phyloP scores from a whole-genome alignment of 2,888 invertebrate genomes.

The Clivina fossor region DNA sequence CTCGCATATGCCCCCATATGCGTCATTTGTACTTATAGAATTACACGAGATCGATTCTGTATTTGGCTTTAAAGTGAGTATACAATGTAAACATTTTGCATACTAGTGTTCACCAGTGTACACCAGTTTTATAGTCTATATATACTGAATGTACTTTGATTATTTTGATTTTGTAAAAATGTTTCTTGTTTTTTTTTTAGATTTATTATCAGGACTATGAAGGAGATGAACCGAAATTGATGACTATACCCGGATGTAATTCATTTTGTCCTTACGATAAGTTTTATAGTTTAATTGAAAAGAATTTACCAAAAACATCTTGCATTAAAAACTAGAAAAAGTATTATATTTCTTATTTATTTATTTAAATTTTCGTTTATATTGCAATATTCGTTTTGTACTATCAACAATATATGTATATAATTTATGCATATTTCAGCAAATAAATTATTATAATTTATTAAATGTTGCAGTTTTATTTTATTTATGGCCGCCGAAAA shows the following conservation, averaged over 20 bases:
- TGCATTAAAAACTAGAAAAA: not conserved
- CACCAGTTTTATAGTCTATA: too few species aligned
- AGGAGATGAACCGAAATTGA: constrained; percentile 34
- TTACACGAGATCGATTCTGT: constrained; percentile 48
- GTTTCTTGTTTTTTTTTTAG: too few species aligned
- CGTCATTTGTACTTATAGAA: constrained; percentile 35
- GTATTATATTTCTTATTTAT: not conserved
- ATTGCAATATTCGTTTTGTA: not conserved
- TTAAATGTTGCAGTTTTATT: too few species aligned
- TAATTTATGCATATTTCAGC: too few species aligned
- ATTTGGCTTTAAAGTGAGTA: constrained; percentile 24
- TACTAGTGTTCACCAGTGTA: too few species aligned
- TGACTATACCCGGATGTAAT: constrained; percentile 37
- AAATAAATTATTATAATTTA: too few species aligned
- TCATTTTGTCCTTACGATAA: constrained; percentile 37
- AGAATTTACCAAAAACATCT: constrained; percentile 19
- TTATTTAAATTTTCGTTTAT: not conserved
- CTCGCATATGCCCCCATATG: constrained; percentile 47
- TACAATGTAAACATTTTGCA: too few species aligned
- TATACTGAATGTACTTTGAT: too few species aligned
- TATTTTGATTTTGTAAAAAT: too few species aligned
- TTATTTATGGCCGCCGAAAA: too few species aligned
- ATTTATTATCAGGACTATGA: constrained; percentile 44
- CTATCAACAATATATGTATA: too few species aligned
- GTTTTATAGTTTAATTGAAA: constrained; percentile 31